Percentiles rank a stretch among this genome's conserved stretches.
Conservation (phyloP, 35 echinoderm and acorn worm genomes). For the Ophiothrix spiculata region DNA sequence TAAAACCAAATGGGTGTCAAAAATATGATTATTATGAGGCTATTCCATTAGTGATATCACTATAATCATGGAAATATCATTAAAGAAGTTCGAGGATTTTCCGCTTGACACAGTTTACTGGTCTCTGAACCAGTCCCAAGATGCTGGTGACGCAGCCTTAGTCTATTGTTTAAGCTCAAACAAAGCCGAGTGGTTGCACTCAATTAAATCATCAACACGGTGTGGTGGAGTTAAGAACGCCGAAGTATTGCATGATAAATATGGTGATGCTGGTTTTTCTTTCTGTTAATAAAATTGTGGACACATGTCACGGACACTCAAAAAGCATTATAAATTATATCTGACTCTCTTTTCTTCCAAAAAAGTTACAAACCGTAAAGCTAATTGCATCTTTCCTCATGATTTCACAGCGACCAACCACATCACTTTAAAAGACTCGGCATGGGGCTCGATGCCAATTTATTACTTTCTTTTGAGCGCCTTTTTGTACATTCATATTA, state of each 20-base stretch:
- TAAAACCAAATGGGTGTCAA: neutral
- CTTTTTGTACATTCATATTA: neutral
- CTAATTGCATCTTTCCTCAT: neutral
- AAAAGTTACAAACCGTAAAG: neutral
- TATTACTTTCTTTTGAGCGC: neutral
- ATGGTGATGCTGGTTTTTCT: neutral
- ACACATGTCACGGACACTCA: neutral
- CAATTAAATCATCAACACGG: neutral
- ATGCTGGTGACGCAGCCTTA: neutral
- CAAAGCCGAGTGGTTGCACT: neutral
- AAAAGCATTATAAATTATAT: no score
- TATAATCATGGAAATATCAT: slow-evolving; percentile 12
- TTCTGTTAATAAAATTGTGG: neutral
- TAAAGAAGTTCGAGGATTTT: neutral
- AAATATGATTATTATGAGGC: slow-evolving; percentile 1
- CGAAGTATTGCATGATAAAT: neutral
- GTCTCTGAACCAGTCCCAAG: slow-evolving; percentile 6
- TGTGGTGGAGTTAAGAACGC: neutral
- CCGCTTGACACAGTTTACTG: slow-evolving; percentile 1
- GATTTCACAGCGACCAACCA: neutral
- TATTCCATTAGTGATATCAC: neutral
- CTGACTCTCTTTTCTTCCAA: neutral
- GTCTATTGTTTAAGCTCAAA: slow-evolving; percentile 4
- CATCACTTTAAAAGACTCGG: neutral
- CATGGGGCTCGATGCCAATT: neutral